These are phyloP conservation scores for Pseudococcus longispinus DNA, from an alignment of 2,888 invertebrate genomes.

Conservation along the genomic window DNA sequence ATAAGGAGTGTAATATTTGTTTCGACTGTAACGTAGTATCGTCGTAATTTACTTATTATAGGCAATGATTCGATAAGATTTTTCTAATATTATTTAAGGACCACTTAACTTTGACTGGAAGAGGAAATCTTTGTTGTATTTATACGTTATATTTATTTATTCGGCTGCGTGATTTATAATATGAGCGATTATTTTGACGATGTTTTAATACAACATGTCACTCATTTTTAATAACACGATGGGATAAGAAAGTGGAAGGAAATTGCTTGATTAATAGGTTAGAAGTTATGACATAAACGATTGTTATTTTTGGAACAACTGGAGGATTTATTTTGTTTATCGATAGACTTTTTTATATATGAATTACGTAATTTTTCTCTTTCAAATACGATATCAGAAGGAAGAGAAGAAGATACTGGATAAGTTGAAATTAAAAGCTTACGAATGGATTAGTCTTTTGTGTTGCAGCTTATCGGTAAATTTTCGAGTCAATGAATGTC, in stretches of 20 bases:
- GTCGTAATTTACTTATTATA: background rate
- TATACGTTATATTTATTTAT: background rate
- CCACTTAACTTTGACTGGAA: background rate
- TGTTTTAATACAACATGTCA: background rate
- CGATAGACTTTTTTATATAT: background rate
- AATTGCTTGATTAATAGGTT: background rate
- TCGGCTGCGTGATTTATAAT: background rate
- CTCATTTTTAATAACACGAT: background rate
- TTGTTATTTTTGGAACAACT: background rate
- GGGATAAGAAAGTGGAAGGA: background rate
- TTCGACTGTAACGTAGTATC: background rate
- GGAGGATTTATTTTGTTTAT: background rate
- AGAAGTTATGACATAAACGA: background rate
- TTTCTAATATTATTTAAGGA: background rate
- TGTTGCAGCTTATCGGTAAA: background rate
- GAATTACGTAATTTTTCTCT: background rate
- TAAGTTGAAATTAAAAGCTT: background rate
- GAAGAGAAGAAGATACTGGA: background rate
- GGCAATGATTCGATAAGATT: conserved; percentile 30
- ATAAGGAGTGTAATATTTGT: conserved; percentile 16
- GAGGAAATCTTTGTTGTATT: background rate
- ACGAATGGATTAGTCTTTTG: background rate
- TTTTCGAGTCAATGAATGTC: background rate
- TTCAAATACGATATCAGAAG: background rate
- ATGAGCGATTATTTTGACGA: background rate